phyloP scores from a whole-genome alignment of 2,888 invertebrate species.

The Glyphotaelius pellucidus region DNA sequence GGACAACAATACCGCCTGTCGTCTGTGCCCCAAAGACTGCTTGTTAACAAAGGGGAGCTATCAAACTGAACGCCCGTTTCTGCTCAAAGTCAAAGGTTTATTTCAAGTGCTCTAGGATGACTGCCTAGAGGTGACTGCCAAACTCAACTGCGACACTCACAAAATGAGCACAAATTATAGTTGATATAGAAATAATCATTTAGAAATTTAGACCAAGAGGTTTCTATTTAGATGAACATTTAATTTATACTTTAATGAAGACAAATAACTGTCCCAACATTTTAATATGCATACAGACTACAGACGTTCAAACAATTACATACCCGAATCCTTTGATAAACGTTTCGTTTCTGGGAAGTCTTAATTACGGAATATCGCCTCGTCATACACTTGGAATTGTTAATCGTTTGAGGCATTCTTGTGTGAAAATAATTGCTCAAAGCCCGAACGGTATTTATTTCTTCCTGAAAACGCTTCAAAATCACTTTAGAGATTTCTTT shows the following conservation, averaged over 20 bases:
- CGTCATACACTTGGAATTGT: neutral
- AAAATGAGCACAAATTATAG: too few species aligned
- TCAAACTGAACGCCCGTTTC: too few species aligned
- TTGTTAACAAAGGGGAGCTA: too few species aligned
- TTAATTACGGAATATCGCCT: neutral
- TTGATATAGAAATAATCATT: too few species aligned
- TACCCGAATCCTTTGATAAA: neutral
- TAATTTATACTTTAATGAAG: neutral
- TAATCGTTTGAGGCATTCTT: neutral
- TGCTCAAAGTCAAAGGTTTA: too few species aligned
- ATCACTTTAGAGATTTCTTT: neutral
- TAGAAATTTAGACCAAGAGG: too few species aligned
- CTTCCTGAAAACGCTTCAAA: neutral
- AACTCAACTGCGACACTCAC: too few species aligned
- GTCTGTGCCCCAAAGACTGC: too few species aligned
- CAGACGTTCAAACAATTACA: neutral
- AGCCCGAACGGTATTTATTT: neutral
- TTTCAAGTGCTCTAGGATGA: too few species aligned
- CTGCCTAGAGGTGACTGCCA: too few species aligned
- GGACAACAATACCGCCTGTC: too few species aligned
- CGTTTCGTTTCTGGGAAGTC: neutral
- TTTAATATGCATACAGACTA: neutral
- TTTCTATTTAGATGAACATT: too few species aligned
- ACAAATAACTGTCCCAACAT: neutral
- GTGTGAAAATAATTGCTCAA: slow-evolving; percentile 2